phyloP scores from a whole-genome alignment of 2,113 vertebrate species.

The Pavo muticus region DNA sequence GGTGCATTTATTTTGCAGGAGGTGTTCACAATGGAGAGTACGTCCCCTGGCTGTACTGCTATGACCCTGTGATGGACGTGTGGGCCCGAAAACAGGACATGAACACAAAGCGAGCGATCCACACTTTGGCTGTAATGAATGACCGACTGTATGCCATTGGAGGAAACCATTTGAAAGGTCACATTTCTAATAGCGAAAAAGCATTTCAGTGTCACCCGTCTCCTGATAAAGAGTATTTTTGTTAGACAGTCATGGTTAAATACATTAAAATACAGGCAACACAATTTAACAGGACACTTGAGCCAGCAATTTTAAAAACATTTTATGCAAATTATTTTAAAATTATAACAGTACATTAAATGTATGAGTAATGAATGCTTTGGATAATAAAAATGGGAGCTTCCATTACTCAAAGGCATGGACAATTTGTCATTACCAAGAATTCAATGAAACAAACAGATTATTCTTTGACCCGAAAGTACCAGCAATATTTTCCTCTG shows the following conservation, averaged over 20 bases:
- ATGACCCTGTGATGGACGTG: conserved; percentile 98
- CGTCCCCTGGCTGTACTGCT: conserved; percentile 98
- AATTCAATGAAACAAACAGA: conserved; percentile 79
- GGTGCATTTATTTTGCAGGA: conserved; percentile 78
- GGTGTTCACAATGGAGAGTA: conserved; percentile 99
- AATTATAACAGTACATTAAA: conserved; percentile 79
- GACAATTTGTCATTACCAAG: conserved; percentile 78
- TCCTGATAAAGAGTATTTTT: conserved; percentile 67
- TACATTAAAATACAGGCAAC: conserved; percentile 66
- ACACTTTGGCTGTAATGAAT: conserved; percentile 95
- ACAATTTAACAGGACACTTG: conserved; percentile 73
- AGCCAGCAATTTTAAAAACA: conserved; percentile 72
- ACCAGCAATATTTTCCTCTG: conserved; percentile 74
- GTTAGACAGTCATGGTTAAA: conserved; percentile 68
- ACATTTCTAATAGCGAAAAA: conserved; percentile 59
- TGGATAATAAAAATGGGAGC: conserved; percentile 75
- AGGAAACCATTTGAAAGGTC: conserved; percentile 99
- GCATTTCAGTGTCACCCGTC: conserved; percentile 32
- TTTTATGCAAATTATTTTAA: conserved; percentile 79
- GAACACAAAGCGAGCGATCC: conserved; percentile 99
- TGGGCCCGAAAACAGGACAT: conserved; percentile 99
- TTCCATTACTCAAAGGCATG: conserved; percentile 79
- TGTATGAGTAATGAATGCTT: conserved; percentile 81
- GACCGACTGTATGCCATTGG: conserved; percentile 98
- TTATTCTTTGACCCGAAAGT: conserved; percentile 78